Base-by-base conservation (phyloP, 2,888 invertebrate species). In the Metellina segmentata region DNA sequence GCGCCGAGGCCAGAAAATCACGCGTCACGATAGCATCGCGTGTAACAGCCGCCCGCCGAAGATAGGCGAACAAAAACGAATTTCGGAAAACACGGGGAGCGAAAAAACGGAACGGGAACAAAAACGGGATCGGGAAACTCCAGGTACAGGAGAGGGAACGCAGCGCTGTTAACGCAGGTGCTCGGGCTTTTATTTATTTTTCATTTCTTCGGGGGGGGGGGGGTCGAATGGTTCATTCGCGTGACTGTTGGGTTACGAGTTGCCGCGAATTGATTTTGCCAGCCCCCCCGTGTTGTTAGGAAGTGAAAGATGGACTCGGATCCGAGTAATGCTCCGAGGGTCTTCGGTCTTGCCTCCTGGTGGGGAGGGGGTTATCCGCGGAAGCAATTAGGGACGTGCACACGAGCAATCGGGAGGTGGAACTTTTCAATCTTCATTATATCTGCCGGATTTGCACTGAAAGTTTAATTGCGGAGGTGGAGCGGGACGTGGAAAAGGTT, bases 351-450 rank as follows among this genome's bases (percentile, higher is more conserved):
- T 72, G 77, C 90, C 86, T 91, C 85, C 85, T 72, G 52, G 72
- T 74, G 90, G 81, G 71, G 86, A 85, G 85, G 53, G 90, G 86
- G 86, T 91, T 86, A 91, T 86, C 87, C 79, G n/a, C 72, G 71
- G 61, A 87, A 83, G 91, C 87, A 91, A 91, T 91, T 91, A 91
- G 78, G 83, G 48, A 83, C 89, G 79, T 72, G 83, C 82, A 48
- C 51, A 69, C 71, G 53, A 16, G 11, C 71, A 77, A 82, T 34
- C 34, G 20, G 78, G 85, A 81, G 85, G 81, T 81, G 81, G 71
- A 83, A 82, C 81, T 91, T 81, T 81, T 91, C 90, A 91, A 83
- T 83, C 91, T 91, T 91, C 87, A 91, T 91, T 91, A 91, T 52
- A 69, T 51, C 87, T 83, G 53, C 78, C 72, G 71, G 72, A 83